Evolutionary conservation across 2,888 invertebrate species (phyloP).

Genomic region (Cybosia mesomella): DNA sequence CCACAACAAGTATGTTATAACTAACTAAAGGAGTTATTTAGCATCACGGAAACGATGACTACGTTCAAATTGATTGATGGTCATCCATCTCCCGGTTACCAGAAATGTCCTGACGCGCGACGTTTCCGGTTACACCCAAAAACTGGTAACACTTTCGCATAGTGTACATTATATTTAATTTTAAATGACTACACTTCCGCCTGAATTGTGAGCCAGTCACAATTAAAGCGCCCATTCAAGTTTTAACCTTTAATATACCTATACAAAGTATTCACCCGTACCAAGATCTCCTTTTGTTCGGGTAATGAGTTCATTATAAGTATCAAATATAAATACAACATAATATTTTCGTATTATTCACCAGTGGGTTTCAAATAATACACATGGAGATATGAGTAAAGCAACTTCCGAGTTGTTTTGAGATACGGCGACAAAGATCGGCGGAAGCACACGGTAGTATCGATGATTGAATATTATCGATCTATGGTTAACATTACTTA

Average conservation of each 20-base stretch:
- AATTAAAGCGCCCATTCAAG: conserved; percentile 36
- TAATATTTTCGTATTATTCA: conserved; percentile 57
- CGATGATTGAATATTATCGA: not conserved
- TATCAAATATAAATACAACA: conserved; percentile 43
- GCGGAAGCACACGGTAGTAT: conserved; percentile 2
- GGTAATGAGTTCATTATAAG: conserved; percentile 40
- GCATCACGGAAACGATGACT: not conserved
- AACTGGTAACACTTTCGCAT: not conserved
- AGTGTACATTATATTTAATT: conserved; percentile 11
- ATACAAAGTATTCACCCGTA: conserved; percentile 25
- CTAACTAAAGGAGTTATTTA: not conserved
- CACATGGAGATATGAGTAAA: conserved; percentile 41
- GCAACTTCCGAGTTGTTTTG: conserved; percentile 19
- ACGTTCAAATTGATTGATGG: not conserved
- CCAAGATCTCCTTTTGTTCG: conserved; percentile 37
- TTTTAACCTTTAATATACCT: conserved; percentile 36
- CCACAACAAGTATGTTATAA: not conserved
- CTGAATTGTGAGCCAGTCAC: conserved; percentile 8
- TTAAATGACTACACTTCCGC: conserved; percentile 31
- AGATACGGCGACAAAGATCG: not conserved
- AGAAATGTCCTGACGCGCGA: not conserved
- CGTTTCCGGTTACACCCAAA: conserved; percentile 3
- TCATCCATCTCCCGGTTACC: not conserved
- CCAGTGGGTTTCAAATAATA: conserved; percentile 50
- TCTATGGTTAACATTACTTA: not conserved